Evolutionary conservation across 23 tunicate genomes (phyloP).

Genomic region (Trididemnum miniatum): DNA sequence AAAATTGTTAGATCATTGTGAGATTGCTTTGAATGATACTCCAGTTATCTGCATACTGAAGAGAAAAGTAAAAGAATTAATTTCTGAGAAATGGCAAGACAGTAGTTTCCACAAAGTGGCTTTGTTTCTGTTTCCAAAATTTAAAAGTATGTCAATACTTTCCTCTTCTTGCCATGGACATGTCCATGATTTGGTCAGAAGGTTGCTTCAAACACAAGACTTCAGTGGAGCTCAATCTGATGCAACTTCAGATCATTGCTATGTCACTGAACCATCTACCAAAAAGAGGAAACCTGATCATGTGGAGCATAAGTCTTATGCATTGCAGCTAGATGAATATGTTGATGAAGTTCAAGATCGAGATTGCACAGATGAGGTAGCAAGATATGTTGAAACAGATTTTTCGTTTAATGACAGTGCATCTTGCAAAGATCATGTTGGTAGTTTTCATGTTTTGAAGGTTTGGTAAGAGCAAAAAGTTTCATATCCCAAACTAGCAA

Average conservation of each 20-base stretch:
- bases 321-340: neutral
- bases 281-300: too few relatives aligned
- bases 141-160: neutral
- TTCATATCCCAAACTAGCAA: neutral
- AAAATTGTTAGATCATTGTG: constrained; percentile 5
- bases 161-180: neutral
- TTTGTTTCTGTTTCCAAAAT: too few relatives aligned
- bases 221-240: neutral
- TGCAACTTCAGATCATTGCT: neutral
- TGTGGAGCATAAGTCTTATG: too few relatives aligned
- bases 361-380: neutral
- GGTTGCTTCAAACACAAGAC: neutral
- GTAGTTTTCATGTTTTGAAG: neutral
- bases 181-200: neutral
- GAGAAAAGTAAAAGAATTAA: neutral
- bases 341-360: neutral
- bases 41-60: neutral
- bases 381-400: neutral
- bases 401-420: neutral
- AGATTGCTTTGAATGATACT: neutral
- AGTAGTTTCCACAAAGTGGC: neutral
- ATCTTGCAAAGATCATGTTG: too few relatives aligned
- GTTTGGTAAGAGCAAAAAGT: neutral
- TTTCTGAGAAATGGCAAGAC: neutral
- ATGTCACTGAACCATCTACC: too few relatives aligned